Base-by-base conservation (phyloP, 2,888 invertebrate species). In the Malthinus seriepunctatus region DNA sequence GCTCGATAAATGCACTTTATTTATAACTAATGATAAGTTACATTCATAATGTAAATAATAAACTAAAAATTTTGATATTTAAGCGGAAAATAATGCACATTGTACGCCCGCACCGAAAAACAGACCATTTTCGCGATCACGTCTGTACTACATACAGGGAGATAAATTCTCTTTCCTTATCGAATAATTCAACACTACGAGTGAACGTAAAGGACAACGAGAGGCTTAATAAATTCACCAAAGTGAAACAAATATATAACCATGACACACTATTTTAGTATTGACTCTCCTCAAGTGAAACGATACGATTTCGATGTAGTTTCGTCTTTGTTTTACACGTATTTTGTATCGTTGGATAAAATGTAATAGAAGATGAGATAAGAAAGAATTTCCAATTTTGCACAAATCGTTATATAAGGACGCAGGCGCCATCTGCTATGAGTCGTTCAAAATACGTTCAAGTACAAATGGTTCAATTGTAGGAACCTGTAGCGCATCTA, bases 91-190 rank as follows among this genome's bases (percentile, higher is more conserved):
- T 65, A 56, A 48, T 60, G 56, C 63, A 63, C 58, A 64, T 63
- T 47, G 60, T 60, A 60, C 56, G 45, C 60, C 60, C 52, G 56
- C 60, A 56, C 52, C 50, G 46, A 50, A 55, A 59, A 60, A 51
- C 60, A 51, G 51, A 31, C 39, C 60, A 61, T 61, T 62, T 62
- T 68, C 66, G 70, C 71, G 68, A 69, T 69, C 66, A 63, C 60
- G 68, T 71, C 69, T 68, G 69, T 65, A 73, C 71, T 70, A 71
- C 69, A 71, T 69, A 60, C 67, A 65, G 56, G 56, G 64, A 71
- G 69, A 72, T 69, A 67, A 67, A 66, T 69, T 63, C 63, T 51
- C 23, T 35, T 32, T 32, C 49, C 32, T 51, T 57, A 61, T 57
- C 54, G 37, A 46, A 51, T 53, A 61, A 61, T 54, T 51, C 31